phyloP scores from a whole-genome alignment of 2,113 vertebrate genomes.

The Chaetura pelagica region DNA sequence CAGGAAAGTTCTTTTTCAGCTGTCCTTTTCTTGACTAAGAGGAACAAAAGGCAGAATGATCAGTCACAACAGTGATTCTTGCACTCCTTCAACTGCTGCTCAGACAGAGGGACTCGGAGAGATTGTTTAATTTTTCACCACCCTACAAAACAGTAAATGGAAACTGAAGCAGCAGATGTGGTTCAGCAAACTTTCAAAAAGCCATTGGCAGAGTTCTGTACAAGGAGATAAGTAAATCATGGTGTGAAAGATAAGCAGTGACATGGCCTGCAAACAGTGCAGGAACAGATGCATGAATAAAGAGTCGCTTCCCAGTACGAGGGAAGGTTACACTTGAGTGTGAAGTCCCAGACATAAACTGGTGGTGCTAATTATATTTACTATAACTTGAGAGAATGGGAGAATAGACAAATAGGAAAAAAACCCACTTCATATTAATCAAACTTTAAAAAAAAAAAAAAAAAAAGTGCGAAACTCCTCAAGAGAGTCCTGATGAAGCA shows the following conservation, averaged over 20 bases:
- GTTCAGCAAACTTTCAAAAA: slow-evolving; percentile 6
- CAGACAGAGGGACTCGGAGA: neutral
- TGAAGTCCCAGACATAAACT: neutral
- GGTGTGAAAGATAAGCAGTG: neutral
- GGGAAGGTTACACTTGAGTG: neutral
- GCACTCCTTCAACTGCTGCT: neutral
- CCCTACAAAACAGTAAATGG: accelerated
- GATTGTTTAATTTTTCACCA: neutral
- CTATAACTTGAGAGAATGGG: neutral
- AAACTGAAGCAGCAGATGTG: neutral
- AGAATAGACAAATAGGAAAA: neutral
- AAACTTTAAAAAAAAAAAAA: neutral
- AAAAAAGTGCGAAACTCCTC: neutral
- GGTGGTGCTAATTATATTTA: neutral
- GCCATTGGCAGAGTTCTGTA: neutral
- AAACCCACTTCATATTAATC: neutral
- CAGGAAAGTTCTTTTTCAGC: neutral
- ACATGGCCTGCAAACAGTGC: neutral
- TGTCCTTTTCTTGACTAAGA: neutral
- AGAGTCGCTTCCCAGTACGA: neutral
- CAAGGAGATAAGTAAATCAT: neutral
- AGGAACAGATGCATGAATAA: neutral
- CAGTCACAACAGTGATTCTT: neutral
- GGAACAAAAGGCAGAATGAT: slow-evolving; percentile 7
- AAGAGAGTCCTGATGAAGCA: neutral